Conservation (phyloP, 1,140 invertebrate species). For the Lepidurus couesii region DNA sequence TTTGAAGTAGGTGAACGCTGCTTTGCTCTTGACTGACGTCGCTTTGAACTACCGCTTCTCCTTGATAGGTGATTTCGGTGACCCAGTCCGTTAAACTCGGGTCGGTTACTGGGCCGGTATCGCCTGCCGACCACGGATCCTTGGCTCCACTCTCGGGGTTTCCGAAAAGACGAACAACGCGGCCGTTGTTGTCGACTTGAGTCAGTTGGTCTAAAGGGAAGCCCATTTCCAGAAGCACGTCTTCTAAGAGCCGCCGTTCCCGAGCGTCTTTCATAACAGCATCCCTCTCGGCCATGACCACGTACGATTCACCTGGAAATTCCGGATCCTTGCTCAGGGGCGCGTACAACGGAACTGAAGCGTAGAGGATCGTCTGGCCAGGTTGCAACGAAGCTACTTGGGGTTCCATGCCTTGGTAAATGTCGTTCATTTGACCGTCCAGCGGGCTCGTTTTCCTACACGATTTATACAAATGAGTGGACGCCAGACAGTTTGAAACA, state of each 20-base stretch:
- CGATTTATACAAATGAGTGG: not conserved
- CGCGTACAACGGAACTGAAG: conserved; percentile 30
- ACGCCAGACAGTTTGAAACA: not conserved
- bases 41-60: not conserved
- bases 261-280: conserved; percentile 24
- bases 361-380: conserved; percentile 32
- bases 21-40: not conserved
- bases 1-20: not conserved
- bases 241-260: conserved; percentile 25
- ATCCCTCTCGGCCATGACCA: conserved; percentile 27
- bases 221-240: conserved; percentile 31
- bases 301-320: conserved; percentile 26
- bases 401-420: conserved; percentile 30
- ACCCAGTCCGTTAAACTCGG: not conserved
- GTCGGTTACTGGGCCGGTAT: not conserved
- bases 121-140: not conserved
- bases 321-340: conserved; percentile 32
- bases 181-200: conserved; percentile 28
- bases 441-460: conserved; percentile 1
- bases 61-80: not conserved
- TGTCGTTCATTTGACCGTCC: conserved; percentile 30
- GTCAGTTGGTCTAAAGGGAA: conserved; percentile 32
- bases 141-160: not conserved
- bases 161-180: conserved; percentile 17
- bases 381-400: conserved; percentile 24